Base-by-base conservation (phyloP, 2,113 vertebrate genomes). In the Grantiella picta region DNA sequence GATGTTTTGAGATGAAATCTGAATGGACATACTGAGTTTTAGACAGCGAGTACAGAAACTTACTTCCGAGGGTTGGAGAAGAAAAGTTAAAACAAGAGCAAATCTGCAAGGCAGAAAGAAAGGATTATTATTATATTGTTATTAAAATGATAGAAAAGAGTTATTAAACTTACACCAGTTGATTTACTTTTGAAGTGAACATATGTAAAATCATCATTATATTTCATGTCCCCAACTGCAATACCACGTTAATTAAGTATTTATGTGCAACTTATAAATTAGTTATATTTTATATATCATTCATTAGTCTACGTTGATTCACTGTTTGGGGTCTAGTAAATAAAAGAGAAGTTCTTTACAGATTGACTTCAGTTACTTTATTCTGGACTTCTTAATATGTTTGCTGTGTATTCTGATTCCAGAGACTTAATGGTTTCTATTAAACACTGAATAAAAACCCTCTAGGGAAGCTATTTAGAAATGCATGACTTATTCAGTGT, bases 401-500 rank as follows among this genome's bases (percentile, higher is more conserved):
- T 64, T 89, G 44, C 44, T 72, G 77, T 79, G 45, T 70, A 65
- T 89, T 66, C 75, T 82, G 40, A 76, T 73, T 81, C 72, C 42
- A 82, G 22, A 20, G 22, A 75, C n/a, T 85, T 87, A 77, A 90
- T 95, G 69, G 82, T 96, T 98, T 96, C 76, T 94, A 94, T 97
- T 96, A 97, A 97, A 82, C 60, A 68, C 69, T 78, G 82, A 95
- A 91, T 94, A 93, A 94, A 93, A 90, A 73, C 68, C 92, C 89
- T 86, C 82, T 54, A 93, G 94, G 95, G 82, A 83, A 93, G 77
- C 24, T 86, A 95, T 68, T 81, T 96, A 76, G 92, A 96, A 97
- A 96, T 88, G 84, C 82, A 94, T 95, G 94, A 95, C 87, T 95
- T 98, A 91, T 95, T 96, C 89, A 96, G 91, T 78, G 71, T 78